phyloP scores from a whole-genome alignment of 2,113 vertebrate species.

The Leptobrachium leishanense region DNA sequence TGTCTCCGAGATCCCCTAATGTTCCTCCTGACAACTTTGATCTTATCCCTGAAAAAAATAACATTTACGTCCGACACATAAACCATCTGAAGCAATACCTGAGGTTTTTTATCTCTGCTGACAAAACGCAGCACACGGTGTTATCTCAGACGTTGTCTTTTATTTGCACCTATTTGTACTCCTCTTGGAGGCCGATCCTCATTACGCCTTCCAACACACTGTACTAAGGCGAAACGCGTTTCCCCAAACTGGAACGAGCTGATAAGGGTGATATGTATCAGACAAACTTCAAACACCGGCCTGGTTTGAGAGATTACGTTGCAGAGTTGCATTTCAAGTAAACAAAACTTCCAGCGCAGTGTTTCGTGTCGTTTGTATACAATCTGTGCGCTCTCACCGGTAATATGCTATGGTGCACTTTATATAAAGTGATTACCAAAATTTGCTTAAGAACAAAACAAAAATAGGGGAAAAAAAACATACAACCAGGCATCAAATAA shows the following conservation, averaged over 20 bases:
- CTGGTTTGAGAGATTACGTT: neutral
- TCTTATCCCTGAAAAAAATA: neutral
- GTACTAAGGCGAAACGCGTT: neutral
- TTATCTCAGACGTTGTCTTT: neutral
- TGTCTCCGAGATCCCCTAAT: too few relatives aligned
- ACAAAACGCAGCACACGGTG: neutral
- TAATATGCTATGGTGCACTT: too few relatives aligned
- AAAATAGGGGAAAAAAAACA: too few relatives aligned
- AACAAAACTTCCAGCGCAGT: too few relatives aligned
- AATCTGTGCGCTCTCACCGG: too few relatives aligned
- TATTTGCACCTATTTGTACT: neutral
- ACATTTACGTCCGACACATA: neutral
- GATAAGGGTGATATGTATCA: neutral
- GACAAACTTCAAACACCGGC: neutral
- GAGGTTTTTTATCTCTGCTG: neutral
- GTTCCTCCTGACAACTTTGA: too few relatives aligned
- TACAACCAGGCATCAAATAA: too few relatives aligned
- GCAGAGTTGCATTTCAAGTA: too few relatives aligned
- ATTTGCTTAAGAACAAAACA: too few relatives aligned
- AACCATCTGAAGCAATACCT: neutral
- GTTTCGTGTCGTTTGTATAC: too few relatives aligned
- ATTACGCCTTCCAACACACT: neutral
- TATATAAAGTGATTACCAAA: too few relatives aligned
- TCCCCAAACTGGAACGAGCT: neutral
- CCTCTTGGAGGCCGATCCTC: neutral